Base-by-base conservation (phyloP, 2,113 vertebrate species). In the Bostrychus sinensis region DNA sequence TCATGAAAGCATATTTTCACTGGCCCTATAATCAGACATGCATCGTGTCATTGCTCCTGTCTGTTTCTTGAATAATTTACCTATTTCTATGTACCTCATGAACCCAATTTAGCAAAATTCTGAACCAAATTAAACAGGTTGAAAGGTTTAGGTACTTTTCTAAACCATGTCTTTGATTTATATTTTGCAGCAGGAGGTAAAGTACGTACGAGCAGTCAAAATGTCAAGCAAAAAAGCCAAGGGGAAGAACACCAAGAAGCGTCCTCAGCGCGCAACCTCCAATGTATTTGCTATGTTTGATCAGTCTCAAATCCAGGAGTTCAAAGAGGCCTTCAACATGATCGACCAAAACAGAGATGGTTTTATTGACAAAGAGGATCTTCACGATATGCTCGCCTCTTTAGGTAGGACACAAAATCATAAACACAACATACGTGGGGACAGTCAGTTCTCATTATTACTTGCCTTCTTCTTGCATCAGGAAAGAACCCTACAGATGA, bases 151-250 rank as follows among this genome's bases (percentile, higher is more conserved):
- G 32, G 10, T 10, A 34, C 6, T 34, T 43, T 59, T 12, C 0
- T 23, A 16, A 13, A 16, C 12, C 16, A 14, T 20, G 9, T 25
- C 17, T 39, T 16, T n/a, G 26, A 2, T 28, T 28, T 58, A 5
- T 77, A 12, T 36, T 3, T 64, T 41, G 20, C 13, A 86, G 67
- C 46, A 66, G 46, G 55, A 48, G 28, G 57, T 8, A 1, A 48
- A 22, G 37, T 34, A 68, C 32, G 30, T 14, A 68, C 30, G 22
- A 34, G 5, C 25, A 22, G 12, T 59, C 92, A 93, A 76, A 72
- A 96, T 96, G 95, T 95, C 95, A 0, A 98, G 95, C 93, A 98
- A 98, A 95, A 93, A 92, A 75, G 94, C 95, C 60, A 97, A 97
- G 91, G 95, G 93, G 0, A 97, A 97, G 89, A 96, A 94, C 88